Base-by-base conservation (phyloP, 2,888 invertebrate genomes). In the Sclerodermus sp. region DNA sequence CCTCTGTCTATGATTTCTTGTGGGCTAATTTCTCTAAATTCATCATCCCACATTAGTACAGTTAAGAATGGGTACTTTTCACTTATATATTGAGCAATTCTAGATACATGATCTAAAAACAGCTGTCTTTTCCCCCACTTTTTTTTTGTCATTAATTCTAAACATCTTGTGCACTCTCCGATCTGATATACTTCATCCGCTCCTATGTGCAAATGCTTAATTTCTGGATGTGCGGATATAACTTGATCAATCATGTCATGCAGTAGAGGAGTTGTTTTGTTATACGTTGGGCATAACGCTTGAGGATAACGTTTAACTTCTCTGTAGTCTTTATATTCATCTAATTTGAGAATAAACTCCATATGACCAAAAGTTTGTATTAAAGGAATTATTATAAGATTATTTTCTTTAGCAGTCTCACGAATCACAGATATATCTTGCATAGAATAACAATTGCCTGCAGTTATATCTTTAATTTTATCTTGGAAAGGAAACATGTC, bases 301-400 rank as follows among this genome's bases (percentile, higher is more conserved):
- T 81, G 84, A 0, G 84, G 82, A 63, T 84, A 85, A 16, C 77
- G 71, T 0, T 77, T 73, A 0, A 84, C 80, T 78, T 93, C 92
- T 57, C 92, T 79, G 44, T 89, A 79, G 47, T 87, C 82, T 48
- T 81, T 79, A 68, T 85, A 90, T 47, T 87, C 80, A 29, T 84
- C 76, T 17, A 89, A 80, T 70, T 93, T 93, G 42, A 93, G 79
- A 0, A 87, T 83, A 79, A 87, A 89, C 74, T 93, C 92, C 79
- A 93, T 79, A 71, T 93, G 93, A 0, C 91, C 93, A 74, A 92
- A 92, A 0, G 91, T 90, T 79, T 91, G 93, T n/a, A 93, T 80
- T 44, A 93, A 77, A 0, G 93, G 93, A 62, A 93, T 89, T 0
- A 91, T 80, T 54, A 86, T 83, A 1, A 93, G 80, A 12, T 84